These are phyloP conservation scores for Sylvia atricapilla DNA, from an alignment of 2,113 vertebrate genomes.

Conservation along the genomic window DNA sequence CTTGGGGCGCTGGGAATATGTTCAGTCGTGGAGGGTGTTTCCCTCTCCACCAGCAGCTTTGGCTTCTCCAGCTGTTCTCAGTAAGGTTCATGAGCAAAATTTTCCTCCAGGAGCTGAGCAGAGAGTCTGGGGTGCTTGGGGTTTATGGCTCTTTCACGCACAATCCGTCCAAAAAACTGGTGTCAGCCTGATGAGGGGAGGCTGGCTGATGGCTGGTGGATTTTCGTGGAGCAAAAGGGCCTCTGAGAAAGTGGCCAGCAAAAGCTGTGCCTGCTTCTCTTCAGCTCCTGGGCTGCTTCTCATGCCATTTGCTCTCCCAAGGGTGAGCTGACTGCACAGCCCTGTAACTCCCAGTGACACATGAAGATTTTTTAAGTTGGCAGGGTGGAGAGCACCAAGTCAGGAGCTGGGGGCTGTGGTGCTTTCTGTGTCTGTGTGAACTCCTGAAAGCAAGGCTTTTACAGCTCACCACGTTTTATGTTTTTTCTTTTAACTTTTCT, in stretches of 20 bases:
- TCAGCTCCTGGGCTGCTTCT: neutral
- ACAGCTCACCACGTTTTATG: neutral
- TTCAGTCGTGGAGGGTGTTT: neutral
- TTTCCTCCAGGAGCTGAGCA: neutral
- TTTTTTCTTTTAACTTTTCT: neutral
- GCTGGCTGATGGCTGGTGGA: neutral
- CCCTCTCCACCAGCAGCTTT: neutral
- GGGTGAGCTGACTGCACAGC: neutral
- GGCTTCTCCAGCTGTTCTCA: neutral
- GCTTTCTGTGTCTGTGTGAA: neutral
- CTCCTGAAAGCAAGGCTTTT: neutral
- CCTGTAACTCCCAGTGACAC: neutral
- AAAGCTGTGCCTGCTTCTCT: neutral
- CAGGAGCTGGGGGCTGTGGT: neutral
- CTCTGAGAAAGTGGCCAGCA: accelerated
- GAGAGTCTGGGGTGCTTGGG: neutral
- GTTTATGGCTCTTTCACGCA: neutral
- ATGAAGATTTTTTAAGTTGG: neutral
- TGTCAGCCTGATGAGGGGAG: neutral
- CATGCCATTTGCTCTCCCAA: neutral
- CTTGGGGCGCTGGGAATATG: accelerated
- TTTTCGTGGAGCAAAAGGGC: neutral
- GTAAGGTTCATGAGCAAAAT: neutral
- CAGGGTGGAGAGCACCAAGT: neutral
- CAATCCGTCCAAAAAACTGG: neutral